Base-by-base conservation (phyloP, 2,797 vertebrate genomes). In the Acanthiza pusilla region DNA sequence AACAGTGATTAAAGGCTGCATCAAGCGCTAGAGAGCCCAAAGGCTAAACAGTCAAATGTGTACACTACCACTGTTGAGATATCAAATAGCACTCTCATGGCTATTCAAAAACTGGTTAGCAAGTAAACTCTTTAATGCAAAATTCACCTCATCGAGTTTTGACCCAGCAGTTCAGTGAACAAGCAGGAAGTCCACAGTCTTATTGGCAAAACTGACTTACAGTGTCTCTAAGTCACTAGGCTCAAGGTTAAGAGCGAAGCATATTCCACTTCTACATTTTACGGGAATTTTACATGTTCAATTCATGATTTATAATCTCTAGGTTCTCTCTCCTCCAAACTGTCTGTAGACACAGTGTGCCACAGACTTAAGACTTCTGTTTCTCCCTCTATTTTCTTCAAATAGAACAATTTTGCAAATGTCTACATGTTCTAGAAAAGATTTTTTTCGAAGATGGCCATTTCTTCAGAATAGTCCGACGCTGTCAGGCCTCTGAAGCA, bases 391-490 rank as follows among this genome's bases (percentile, higher is more conserved):
- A 98, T 98, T 98, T 98, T 98, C 98, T 98, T 98, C 98, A 98
- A 98, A 98, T 97, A 98, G 97, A 98, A 98, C 96, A 97, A 98
- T 97, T 98, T 97, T 98, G 97, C 97, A 98, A 98, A 97, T 96
- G 98, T 98, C 98, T 98, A 98, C 98, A 98, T 97, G 98, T 99
- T 98, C 98, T 99, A 99, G 97, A 97, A 98, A 97, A 98, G 96
- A 97, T 97, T 98, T 98, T 98, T 97, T 98, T 98, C 97, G 97
- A 98, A 98, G 98, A 98, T 97, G 98, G 99, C 98, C 99, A 98
- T 98, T 99, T 99, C 99, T 99, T 99, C 98, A 98, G 99, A 99
- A 99, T 98, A 99, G 98, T 99, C 98, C 98, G 98, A 99, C 98
- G 99, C 98, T 98, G 98, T 99, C 99, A 98, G 98, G 98, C 99